Base-by-base conservation (phyloP, 2,113 vertebrate genomes). In the Setophaga petechia region DNA sequence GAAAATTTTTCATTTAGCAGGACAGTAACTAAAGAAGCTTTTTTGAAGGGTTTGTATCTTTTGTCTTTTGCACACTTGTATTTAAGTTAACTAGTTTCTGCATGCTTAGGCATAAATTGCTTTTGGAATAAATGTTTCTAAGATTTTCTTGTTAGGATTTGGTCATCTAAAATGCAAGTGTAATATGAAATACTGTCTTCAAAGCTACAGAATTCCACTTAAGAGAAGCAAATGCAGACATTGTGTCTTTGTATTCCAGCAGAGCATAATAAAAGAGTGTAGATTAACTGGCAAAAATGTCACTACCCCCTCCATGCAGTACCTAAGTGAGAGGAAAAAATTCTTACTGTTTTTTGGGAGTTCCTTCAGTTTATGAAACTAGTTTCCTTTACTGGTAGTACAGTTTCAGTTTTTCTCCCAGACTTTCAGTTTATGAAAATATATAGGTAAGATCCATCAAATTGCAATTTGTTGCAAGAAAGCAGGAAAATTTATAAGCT, bases 1-100 rank as follows among this genome's bases (percentile, higher is more conserved):
- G 11, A 75, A 95, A 88, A 95, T 74, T 25, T 91, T 94, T 25
- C 15, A 76, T 91, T 97, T 93, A 39, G 63, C 79, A 91, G 52
- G 58, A 94, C 44, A 91, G 39, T 0, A 0, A 49, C 69, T 71
- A 89, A 89, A 57, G 65, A 81, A 68, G 82, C 68, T 92, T n/a
- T 69, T 33, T 41, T 93, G 79, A 95, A 75, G 27, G 35, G 39
- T 67, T 82, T 75, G 12, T 76, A 24, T 71, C 52, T 63, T 77
- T 67, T 59, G 44, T 74, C 57, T 87, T 91, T 87, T 78, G 87
- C 78, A 68, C 39, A 85, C 37, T 67, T 62, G 4, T 43, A 12
- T 81, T 74, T 58, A 81, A 80, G 47, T 18, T 66, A 59, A 78
- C 52, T 46, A 20, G 1, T 78, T 84, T 91, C 69, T 82, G 28